phyloP scores from a whole-genome alignment of 2,888 invertebrate species.

The Odiellus spinosus region DNA sequence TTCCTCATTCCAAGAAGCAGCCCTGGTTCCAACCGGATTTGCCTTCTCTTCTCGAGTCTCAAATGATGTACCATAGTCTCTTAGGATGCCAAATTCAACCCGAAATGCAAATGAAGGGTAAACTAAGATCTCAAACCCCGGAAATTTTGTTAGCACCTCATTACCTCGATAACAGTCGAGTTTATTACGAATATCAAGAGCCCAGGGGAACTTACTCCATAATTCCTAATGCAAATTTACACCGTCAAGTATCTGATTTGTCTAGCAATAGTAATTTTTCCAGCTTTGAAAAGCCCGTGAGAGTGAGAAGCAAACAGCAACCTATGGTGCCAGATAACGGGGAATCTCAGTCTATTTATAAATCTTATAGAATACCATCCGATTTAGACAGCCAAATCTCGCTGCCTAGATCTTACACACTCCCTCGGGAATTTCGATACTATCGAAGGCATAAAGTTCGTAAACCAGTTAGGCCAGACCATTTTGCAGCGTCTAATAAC shows the following conservation, averaged over 20 bases:
- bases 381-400: slow-evolving; percentile 62
- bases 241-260: slow-evolving; percentile 9
- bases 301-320: slow-evolving; percentile 15
- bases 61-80: slow-evolving; percentile 9
- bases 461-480: slow-evolving; percentile 45
- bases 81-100: slow-evolving; percentile 13
- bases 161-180: slow-evolving; percentile 42
- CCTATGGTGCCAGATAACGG: slow-evolving; percentile 5
- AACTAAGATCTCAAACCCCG: slow-evolving; percentile 48
- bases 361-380: slow-evolving; percentile 43
- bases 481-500: slow-evolving; percentile 62
- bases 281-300: slow-evolving; percentile 17
- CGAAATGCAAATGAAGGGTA: slow-evolving; percentile 16
- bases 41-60: slow-evolving; percentile 9
- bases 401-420: slow-evolving; percentile 63
- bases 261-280: slow-evolving; percentile 17
- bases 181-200: slow-evolving; percentile 33
- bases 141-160: slow-evolving; percentile 63
- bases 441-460: slow-evolving; percentile 42
- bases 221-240: slow-evolving; percentile 14
- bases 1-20: slow-evolving; percentile 52
- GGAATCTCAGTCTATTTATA: slow-evolving; percentile 26
- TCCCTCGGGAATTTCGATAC: slow-evolving; percentile 71
- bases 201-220: slow-evolving; percentile 11
- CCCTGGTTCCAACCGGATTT: slow-evolving; percentile 32